Percentiles rank a stretch among this genome's conserved stretches.
These are phyloP conservation scores for Chaetogeoica ovagalla DNA, from an alignment of 2,888 invertebrate genomes.

Conservation along the genomic window DNA sequence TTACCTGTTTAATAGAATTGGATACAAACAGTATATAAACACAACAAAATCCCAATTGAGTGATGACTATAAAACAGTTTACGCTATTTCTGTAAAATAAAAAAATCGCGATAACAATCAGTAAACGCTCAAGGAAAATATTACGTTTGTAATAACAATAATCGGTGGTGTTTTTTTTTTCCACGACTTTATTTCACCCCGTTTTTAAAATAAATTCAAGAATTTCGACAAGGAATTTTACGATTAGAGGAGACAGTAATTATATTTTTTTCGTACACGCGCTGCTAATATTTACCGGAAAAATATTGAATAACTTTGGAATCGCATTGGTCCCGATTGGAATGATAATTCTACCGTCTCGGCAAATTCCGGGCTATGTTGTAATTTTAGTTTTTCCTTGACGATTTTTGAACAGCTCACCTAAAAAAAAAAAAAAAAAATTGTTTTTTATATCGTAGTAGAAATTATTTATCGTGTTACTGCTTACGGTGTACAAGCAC, in stretches of 20 bases:
- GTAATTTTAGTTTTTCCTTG: slow-evolving; percentile 67
- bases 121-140: background rate
- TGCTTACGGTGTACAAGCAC: too few species aligned
- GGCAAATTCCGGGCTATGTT: slow-evolving; percentile 53
- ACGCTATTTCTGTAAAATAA: slow-evolving; percentile 66
- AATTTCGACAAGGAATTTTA: background rate
- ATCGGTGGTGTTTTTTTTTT: background rate
- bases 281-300: slow-evolving; percentile 64
- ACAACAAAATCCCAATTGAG: slow-evolving; percentile 98
- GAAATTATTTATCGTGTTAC: too few species aligned
- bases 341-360: slow-evolving; percentile 53
- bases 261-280: background rate
- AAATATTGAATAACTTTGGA: slow-evolving; percentile 54
- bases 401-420: slow-evolving; percentile 73
- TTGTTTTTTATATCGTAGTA: too few species aligned
- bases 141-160: too few species aligned
- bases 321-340: slow-evolving; percentile 40
- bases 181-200: background rate
- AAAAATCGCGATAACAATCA: background rate
- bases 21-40: slow-evolving; percentile 95
- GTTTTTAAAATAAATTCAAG: background rate
- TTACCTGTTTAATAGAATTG: slow-evolving; percentile 77
- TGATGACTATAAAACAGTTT: slow-evolving; percentile 87
- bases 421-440: slow-evolving; percentile 60
- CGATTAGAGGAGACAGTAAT: background rate